phyloP scores from a whole-genome alignment of 2,797 vertebrate species.

The Platalea minor region DNA sequence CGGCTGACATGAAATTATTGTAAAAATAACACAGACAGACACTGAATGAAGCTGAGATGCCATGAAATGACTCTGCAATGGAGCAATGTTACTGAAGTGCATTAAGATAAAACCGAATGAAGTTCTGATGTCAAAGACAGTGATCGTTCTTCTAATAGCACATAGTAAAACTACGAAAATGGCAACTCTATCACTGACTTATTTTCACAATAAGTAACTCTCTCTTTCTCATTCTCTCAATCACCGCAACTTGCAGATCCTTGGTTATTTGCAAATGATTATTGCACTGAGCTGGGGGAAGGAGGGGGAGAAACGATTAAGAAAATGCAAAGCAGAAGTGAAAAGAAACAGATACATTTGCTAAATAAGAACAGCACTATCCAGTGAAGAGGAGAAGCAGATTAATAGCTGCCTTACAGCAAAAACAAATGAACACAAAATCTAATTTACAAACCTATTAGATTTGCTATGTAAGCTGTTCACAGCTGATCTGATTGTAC shows the following conservation, averaged over 20 bases:
- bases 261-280: slow-evolving; percentile 63
- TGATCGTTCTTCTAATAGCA: background rate
- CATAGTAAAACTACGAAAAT: background rate
- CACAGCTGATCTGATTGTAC: slow-evolving; percentile 85
- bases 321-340: slow-evolving; percentile 72
- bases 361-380: slow-evolving; percentile 74
- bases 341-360: slow-evolving; percentile 72
- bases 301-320: slow-evolving; percentile 60
- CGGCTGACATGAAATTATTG: background rate
- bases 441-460: slow-evolving; percentile 89
- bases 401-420: slow-evolving; percentile 83
- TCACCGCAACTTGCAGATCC: slow-evolving; percentile 39
- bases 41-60: background rate
- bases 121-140: slow-evolving; percentile 9
- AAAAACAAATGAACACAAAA: slow-evolving; percentile 83
- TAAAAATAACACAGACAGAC: background rate
- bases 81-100: background rate
- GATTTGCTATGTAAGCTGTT: slow-evolving; percentile 85
- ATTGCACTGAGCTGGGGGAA: slow-evolving; percentile 26
- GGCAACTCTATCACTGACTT: slow-evolving; percentile 60
- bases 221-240: slow-evolving; percentile 23
- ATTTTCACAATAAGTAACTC: slow-evolving; percentile 65
- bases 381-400: slow-evolving; percentile 72
- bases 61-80: background rate
- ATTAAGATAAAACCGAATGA: background rate